Evolutionary conservation across 2,888 invertebrate species (phyloP).

Genomic region (Callimorpha dominula): DNA sequence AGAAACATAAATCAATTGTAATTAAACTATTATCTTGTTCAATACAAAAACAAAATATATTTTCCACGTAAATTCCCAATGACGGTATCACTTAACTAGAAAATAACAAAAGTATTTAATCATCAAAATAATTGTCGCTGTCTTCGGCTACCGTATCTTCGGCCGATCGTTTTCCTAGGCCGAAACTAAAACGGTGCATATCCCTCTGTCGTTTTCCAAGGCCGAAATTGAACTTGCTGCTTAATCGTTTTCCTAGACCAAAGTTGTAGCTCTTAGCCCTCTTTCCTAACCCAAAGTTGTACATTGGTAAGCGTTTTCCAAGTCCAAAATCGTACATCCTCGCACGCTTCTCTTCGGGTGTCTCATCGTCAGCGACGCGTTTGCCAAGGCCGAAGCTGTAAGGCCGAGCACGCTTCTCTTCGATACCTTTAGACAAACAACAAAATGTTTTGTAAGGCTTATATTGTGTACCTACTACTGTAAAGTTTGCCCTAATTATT

Average conservation of each 20-base stretch:
- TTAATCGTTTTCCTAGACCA: constrained; percentile 85
- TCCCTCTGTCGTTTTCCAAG: constrained; percentile 86
- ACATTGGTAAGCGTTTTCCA: constrained; percentile 78
- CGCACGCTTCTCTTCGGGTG: constrained; percentile 74
- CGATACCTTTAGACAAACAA: constrained; percentile 1
- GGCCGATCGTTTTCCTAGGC: constrained; percentile 84
- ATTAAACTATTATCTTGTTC: not conserved
- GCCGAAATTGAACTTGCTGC: constrained; percentile 85
- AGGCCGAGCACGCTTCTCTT: constrained; percentile 86
- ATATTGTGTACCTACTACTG: too few relatives aligned
- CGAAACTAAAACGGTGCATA: constrained; percentile 84
- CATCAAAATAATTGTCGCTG: constrained; percentile 65
- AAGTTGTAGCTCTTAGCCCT: constrained; percentile 83
- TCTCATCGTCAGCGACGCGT: constrained; percentile 78
- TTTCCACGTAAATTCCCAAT: constrained; percentile 59
- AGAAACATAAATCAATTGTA: not conserved
- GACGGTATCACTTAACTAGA: constrained; percentile 40
- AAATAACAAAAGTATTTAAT: constrained; percentile 63
- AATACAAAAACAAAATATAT: not conserved
- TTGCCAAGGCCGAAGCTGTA: constrained; percentile 91
- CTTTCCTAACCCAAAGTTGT: constrained; percentile 85
- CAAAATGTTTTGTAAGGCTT: too few relatives aligned
- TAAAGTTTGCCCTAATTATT: too few relatives aligned
- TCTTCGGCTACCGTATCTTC: constrained; percentile 66
- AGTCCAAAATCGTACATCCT: constrained; percentile 80